Percentiles rank a stretch among this genome's conserved stretches.
Evolutionary conservation across 2,113 vertebrate genomes (phyloP).

Genomic region (Cochlearius cochlearius): DNA sequence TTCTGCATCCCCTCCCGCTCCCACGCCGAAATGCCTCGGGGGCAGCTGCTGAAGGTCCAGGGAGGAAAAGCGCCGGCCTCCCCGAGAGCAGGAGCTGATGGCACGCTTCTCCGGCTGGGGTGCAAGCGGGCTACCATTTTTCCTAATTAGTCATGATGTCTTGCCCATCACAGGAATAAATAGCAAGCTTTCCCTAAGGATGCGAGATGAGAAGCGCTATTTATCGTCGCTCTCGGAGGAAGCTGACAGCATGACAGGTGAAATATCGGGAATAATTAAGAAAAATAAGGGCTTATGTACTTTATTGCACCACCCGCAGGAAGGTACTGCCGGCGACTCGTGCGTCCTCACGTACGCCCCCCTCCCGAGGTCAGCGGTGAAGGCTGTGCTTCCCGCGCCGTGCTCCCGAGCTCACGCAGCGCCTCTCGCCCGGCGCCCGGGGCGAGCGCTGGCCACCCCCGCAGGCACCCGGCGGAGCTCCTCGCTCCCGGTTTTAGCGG

Average conservation of each 20-base stretch:
- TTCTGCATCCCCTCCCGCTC: neutral
- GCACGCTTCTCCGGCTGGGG: constrained; percentile 2
- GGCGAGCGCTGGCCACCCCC: fast-evolving
- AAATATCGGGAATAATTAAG: constrained; percentile 80
- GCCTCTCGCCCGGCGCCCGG: fast-evolving
- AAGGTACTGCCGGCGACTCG: neutral
- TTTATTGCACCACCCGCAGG: constrained; percentile 36
- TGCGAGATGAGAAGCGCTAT: constrained; percentile 73
- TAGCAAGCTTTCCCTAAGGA: constrained; percentile 77
- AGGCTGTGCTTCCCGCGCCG: neutral
- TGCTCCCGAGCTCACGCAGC: fast-evolving
- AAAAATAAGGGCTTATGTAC: constrained; percentile 68
- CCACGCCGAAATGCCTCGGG: neutral
- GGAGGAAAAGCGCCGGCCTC: fast-evolving
- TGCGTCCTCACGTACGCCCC: neutral
- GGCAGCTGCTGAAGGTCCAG: neutral
- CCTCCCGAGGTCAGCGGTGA: neutral
- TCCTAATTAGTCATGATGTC: constrained; percentile 78
- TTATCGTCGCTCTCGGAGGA: constrained; percentile 74
- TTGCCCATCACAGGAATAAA: constrained; percentile 79
- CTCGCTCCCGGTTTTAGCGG: fast-evolving
- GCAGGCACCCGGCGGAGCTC: fast-evolving
- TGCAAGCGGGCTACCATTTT: constrained; percentile 64
- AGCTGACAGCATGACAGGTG: constrained; percentile 75
- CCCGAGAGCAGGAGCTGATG: neutral